phyloP scores from a whole-genome alignment of 2,113 vertebrate genomes.

The Nycticorax nycticorax region DNA sequence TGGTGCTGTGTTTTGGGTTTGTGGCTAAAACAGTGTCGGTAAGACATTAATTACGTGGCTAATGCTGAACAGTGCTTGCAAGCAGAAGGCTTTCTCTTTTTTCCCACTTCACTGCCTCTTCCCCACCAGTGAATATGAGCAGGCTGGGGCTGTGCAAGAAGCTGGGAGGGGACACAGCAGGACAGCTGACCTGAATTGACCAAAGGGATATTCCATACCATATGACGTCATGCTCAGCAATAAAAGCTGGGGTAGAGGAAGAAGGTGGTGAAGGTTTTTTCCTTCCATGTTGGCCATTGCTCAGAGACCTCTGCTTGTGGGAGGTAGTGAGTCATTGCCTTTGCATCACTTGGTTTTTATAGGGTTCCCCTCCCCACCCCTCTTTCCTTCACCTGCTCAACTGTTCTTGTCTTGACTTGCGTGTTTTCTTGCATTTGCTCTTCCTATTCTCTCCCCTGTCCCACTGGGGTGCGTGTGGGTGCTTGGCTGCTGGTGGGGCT shows the following conservation, averaged over 20 bases:
- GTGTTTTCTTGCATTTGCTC: neutral
- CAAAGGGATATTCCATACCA: neutral
- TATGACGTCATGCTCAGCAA: fast-evolving
- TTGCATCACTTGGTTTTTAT: neutral
- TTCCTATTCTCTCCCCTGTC: neutral
- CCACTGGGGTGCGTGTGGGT: neutral
- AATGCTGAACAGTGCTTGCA: neutral
- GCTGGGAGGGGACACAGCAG: neutral
- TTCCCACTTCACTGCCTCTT: neutral
- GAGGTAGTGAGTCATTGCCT: neutral
- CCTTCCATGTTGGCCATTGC: neutral
- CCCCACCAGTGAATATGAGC: neutral
- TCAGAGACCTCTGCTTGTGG: neutral
- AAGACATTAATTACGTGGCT: neutral
- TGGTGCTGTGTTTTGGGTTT: neutral
- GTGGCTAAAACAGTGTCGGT: neutral
- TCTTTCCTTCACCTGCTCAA: neutral
- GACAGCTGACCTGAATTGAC: neutral
- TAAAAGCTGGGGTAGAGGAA: neutral
- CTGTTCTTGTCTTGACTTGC: neutral
- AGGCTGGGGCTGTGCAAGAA: neutral
- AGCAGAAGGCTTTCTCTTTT: neutral
- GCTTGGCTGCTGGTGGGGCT: neutral
- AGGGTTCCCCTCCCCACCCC: too few relatives aligned
- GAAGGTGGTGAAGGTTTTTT: neutral